Evolutionary conservation across 2,888 invertebrate species (phyloP).

Genomic region (Sinelater perroti): DNA sequence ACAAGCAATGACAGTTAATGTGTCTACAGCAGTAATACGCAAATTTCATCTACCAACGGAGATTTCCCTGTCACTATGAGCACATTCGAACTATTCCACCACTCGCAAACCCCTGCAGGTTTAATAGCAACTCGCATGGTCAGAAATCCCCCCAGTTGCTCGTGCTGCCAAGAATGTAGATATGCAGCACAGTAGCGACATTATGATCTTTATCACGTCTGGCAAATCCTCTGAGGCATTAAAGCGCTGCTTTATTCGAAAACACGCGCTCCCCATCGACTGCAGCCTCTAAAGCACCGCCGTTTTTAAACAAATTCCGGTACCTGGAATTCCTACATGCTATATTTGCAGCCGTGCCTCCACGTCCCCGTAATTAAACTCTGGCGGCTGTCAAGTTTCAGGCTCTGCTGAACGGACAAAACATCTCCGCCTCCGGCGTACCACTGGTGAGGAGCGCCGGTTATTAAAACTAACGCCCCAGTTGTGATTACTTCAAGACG

Average conservation of each 20-base stretch:
- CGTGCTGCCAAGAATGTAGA: too few species aligned
- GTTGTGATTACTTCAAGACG: conserved; percentile 23
- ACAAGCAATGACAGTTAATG: too few species aligned
- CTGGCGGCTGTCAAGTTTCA: conserved; percentile 10
- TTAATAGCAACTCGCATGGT: too few species aligned
- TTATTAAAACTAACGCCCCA: conserved; percentile 19
- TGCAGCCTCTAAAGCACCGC: not conserved
- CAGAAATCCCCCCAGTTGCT: too few species aligned
- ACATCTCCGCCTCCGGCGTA: conserved; percentile 2
- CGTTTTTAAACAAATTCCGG: too few species aligned
- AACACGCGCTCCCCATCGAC: not conserved
- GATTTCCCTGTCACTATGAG: too few species aligned
- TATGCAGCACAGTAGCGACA: not conserved
- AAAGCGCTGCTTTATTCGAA: not conserved
- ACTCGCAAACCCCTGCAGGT: too few species aligned
- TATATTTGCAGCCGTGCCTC: conserved; percentile 4
- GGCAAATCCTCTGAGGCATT: not conserved
- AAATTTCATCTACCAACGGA: too few species aligned
- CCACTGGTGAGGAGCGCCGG: conserved; percentile 6
- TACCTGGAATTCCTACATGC: too few species aligned
- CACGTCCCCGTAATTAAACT: conserved; percentile 8
- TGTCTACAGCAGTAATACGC: too few species aligned
- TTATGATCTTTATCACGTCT: conserved; percentile 2
- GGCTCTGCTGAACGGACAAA: conserved; percentile 13
- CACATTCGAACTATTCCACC: too few species aligned